phyloP scores from a whole-genome alignment of 2,797 vertebrate genomes.

The Peromyscus nudipes region DNA sequence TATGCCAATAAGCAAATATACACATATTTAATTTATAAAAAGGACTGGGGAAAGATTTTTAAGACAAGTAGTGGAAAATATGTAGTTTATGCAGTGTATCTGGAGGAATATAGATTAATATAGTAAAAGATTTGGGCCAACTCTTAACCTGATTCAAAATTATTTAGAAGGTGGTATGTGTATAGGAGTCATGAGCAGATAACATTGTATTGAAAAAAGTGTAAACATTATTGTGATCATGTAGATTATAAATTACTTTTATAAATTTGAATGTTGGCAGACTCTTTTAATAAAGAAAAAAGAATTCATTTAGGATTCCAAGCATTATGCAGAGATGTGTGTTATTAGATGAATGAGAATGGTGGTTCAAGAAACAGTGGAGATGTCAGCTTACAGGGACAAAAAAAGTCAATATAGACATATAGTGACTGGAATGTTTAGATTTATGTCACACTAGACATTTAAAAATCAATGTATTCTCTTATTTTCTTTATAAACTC shows the following conservation, averaged over 20 bases:
- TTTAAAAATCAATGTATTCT: neutral
- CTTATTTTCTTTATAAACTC: neutral
- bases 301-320: neutral
- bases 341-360: rapidly evolving
- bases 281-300: neutral
- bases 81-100: neutral
- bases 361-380: neutral
- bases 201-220: neutral
- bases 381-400: neutral
- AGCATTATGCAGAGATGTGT: neutral
- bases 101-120: neutral
- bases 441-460: neutral
- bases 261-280: neutral
- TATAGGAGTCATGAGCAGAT: rapidly evolving
- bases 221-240: neutral
- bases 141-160: neutral
- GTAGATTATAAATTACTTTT: neutral
- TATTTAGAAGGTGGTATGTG: neutral
- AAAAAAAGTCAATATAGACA: neutral
- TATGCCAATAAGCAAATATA: neutral
- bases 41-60: neutral
- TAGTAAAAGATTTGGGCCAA: neutral
- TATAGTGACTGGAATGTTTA: neutral
- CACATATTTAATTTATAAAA: neutral
- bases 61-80: neutral